Evolutionary conservation across 2,888 invertebrate genomes (phyloP), one percentile per base, ranked within the genome.

Genomic region (Orchestes rusci): DNA sequence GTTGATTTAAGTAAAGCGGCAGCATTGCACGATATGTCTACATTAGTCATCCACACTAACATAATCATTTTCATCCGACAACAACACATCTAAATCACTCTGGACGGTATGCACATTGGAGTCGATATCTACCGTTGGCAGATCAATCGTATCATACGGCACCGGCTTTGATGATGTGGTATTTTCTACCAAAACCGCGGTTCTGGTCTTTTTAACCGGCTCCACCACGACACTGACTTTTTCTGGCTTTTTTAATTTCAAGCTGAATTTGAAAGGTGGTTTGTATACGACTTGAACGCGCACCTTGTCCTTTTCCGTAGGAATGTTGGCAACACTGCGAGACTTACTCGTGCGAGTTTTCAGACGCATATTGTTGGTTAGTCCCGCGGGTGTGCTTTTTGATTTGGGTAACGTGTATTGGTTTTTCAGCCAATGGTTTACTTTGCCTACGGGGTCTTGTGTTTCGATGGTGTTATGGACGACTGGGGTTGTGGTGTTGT

Each of bases 391-490:
- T 1, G 87, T 88, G 1, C 88, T 89, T 64, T 89, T 88, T 20
- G 88, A 88, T 66, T 89, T 89, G 5, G 85, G 82, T 59, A 88
- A 73, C 15, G 75, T 67, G 2, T 74, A 73, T 39, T 82, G 84
- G 1, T 85, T 84, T 50, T 84, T 85, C 40, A 89, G 68, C 89
- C 89, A 89, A 56, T 84, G 84, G 58, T 88, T 84, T n/a, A 89
- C 89, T 68, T 88, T 89, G 15, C 83, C 83, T 49, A 81, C 67
- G 60, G 77, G 73, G 61, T 77, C 77, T 1, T 45, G 39, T 4
- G 71, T 58, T 48, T 69, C 69, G 3, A 65, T 64, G 2, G 66
- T 63, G 4, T 45, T 36, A 39, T 48, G 45, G 8, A 48, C 39
- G 13, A 48, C 51, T 5, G 44, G 45, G 10, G 27, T 41, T 17